A percentile compares a stretch with the other conserved stretches of the same genome.
Conservation (phyloP, 2,113 vertebrate genomes). For the Phrynosoma platyrhinos region DNA sequence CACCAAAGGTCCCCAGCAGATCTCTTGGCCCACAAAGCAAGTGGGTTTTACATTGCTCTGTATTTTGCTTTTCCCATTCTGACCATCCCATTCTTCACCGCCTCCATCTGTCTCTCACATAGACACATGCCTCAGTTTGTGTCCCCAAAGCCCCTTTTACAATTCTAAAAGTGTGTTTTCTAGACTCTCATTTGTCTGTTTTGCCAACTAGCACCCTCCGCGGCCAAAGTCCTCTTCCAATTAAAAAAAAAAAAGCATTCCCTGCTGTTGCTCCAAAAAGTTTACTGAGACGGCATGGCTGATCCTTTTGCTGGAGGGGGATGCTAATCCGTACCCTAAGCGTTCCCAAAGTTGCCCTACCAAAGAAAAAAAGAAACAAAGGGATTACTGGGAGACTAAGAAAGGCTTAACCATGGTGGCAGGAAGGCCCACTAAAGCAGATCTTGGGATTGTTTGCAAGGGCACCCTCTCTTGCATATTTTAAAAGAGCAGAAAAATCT, state of each 20-base stretch:
- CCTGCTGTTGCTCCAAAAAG: neutral
- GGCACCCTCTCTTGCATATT: rapidly evolving
- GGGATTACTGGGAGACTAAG: neutral
- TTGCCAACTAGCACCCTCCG: neutral
- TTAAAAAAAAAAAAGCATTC: neutral
- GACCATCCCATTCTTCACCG: neutral
- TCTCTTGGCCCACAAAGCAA: neutral
- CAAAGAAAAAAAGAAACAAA: neutral
- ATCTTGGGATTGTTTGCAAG: too few relatives aligned
- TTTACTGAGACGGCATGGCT: neutral
- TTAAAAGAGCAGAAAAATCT: neutral
- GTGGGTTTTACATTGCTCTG: neutral
- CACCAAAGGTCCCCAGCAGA: too few relatives aligned
- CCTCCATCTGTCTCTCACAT: too few relatives aligned
- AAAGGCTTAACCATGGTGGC: neutral
- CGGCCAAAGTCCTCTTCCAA: neutral
- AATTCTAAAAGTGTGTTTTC: neutral
- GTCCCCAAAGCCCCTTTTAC: conserved; percentile 1
- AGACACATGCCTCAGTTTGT: neutral
- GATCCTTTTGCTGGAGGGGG: neutral
- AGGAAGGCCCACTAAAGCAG: neutral
- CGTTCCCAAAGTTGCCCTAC: neutral
- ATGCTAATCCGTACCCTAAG: neutral
- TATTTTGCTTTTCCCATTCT: neutral
- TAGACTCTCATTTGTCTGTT: neutral